A percentile compares a stretch with the other conserved stretches of the same genome.
Conservation (phyloP, 1,140 invertebrate genomes). For the Drosophila nigromelanica region DNA sequence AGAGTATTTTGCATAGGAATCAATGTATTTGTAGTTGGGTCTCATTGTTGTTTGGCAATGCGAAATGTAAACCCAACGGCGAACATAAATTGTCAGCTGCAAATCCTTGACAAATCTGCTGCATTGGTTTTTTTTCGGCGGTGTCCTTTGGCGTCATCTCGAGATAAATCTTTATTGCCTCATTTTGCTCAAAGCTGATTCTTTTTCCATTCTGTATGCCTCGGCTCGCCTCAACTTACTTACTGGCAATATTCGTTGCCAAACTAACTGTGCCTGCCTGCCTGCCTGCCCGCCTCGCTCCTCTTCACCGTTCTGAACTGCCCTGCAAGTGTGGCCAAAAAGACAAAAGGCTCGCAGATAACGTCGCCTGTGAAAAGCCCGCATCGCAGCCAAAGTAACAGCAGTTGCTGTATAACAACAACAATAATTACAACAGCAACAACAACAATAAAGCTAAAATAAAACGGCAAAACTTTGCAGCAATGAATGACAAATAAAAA, state of each 20-base stretch:
- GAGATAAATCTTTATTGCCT: conserved; percentile 80
- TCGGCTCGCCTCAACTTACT: conserved; percentile 29
- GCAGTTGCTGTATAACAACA: conserved; percentile 7
- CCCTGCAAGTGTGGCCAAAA: conserved; percentile 48
- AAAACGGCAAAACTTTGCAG: conserved; percentile 61
- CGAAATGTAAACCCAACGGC: conserved; percentile 39
- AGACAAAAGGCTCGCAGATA: conserved; percentile 69
- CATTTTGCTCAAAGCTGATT: conserved; percentile 77
- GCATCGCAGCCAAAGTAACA: conserved; percentile 42
- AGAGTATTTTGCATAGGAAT: conserved; percentile 44
- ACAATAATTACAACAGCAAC: conserved; percentile 25
- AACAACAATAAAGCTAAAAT: conserved; percentile 43
- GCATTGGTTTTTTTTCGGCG: conserved; percentile 63
- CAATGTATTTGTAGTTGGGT: conserved; percentile 39
- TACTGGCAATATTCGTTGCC: conserved; percentile 35
- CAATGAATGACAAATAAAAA: conserved; percentile 72
- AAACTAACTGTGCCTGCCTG: conserved; percentile 50
- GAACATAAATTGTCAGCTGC: conserved; percentile 74
- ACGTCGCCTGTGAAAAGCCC: conserved; percentile 53
- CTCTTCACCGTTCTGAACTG: background rate
- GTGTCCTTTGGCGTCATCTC: conserved; percentile 38
- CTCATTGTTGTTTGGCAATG: conserved; percentile 25
- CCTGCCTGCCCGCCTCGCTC: background rate
- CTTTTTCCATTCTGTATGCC: conserved; percentile 40
- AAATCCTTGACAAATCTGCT: conserved; percentile 80